These are phyloP conservation scores for Drosophila percnosoma DNA, from an alignment of 2,888 invertebrate species.

Conservation along the genomic window DNA sequence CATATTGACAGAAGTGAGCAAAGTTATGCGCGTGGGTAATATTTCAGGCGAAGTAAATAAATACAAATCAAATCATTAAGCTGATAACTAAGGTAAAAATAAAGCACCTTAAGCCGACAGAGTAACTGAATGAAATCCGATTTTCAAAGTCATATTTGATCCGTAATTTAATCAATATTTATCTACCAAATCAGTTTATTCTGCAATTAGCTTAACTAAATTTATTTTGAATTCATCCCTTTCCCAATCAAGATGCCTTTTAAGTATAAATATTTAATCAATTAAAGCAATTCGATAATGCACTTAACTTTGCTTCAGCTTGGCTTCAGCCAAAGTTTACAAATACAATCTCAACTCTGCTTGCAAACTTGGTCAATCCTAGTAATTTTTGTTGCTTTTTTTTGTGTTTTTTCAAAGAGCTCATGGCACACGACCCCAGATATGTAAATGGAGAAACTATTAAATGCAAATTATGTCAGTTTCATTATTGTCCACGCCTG, in stretches of 20 bases:
- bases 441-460: slow-evolving; percentile 54
- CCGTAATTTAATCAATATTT: background rate
- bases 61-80: background rate
- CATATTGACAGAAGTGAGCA: background rate
- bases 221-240: background rate
- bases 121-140: background rate
- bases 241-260: background rate
- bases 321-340: slow-evolving; percentile 4
- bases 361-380: slow-evolving; percentile 3
- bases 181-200: background rate
- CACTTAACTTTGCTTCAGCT: background rate
- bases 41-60: background rate
- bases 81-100: background rate
- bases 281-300: background rate
- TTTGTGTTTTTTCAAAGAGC: background rate
- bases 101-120: background rate
- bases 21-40: background rate
- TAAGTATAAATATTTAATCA: background rate
- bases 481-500: slow-evolving; percentile 57
- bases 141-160: background rate
- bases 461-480: slow-evolving; percentile 78
- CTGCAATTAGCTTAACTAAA: background rate
- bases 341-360: slow-evolving; percentile 15
- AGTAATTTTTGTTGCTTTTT: background rate
- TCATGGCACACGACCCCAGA: slow-evolving; percentile 20